Evolutionary conservation across 2,113 vertebrate genomes (phyloP).

Genomic region (Sigmodon hispidus): DNA sequence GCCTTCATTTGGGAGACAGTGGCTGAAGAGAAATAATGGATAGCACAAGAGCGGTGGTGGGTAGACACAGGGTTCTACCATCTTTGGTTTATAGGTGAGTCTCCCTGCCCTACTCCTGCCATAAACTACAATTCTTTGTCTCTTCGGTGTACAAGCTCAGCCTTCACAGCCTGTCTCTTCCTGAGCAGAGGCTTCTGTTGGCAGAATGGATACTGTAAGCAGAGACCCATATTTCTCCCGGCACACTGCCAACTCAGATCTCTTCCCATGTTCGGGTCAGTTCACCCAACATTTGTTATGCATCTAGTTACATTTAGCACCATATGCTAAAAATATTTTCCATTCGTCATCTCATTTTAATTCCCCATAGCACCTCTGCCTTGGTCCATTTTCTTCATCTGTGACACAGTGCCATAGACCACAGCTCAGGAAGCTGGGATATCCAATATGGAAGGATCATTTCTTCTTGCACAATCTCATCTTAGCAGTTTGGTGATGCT

Average conservation of each 20-base stretch:
- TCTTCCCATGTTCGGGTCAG: slow-evolving; percentile 17
- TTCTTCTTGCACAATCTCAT: background rate
- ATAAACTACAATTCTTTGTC: background rate
- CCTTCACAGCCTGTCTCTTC: background rate
- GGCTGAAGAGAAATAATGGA: background rate
- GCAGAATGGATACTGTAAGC: background rate
- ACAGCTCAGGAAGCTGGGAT: background rate
- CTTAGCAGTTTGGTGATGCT: too few relatives aligned
- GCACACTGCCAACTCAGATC: background rate
- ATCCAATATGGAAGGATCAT: background rate
- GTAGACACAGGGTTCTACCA: background rate
- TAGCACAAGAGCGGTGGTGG: background rate
- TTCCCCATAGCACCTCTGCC: background rate
- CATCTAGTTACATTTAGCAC: slow-evolving; percentile 45
- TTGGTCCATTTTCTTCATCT: background rate
- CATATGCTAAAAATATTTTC: slow-evolving; percentile 47
- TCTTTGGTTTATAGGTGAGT: background rate
- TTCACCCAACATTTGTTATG: slow-evolving; percentile 15
- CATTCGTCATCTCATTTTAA: slow-evolving; percentile 51
- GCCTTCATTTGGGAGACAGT: background rate
- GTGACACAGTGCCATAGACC: background rate
- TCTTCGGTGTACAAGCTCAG: background rate
- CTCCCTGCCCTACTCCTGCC: background rate
- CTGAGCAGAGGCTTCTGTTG: background rate
- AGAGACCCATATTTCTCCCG: background rate